Conservation (phyloP, 2,888 invertebrate species). For the Drosophila kambysellisi region DNA sequence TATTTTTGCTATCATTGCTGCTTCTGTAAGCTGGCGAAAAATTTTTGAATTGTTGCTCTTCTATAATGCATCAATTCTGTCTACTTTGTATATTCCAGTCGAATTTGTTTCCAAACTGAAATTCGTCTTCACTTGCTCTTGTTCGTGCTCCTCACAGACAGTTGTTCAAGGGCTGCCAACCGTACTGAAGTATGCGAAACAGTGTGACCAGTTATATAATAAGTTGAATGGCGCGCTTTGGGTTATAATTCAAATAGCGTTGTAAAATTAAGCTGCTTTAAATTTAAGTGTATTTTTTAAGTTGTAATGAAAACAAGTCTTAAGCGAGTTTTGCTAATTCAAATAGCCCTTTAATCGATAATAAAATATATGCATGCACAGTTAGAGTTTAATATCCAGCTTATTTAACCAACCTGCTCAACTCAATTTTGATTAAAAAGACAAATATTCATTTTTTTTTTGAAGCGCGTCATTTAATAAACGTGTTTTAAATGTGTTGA, state of each 20-base stretch:
- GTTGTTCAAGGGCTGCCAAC: conserved; percentile 16
- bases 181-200: neutral
- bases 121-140: neutral
- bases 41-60: neutral
- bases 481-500: conserved; percentile 32
- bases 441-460: conserved; percentile 16
- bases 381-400: too few relatives aligned
- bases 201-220: neutral
- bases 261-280: neutral
- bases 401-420: neutral
- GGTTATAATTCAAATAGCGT: neutral
- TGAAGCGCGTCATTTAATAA: conserved; percentile 65
- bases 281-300: neutral
- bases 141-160: conserved; percentile 11
- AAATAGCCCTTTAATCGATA: too few relatives aligned
- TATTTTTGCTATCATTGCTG: neutral
- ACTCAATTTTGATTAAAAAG: conserved; percentile 1
- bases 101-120: neutral
- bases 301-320: neutral
- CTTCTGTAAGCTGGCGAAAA: neutral
- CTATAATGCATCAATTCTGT: neutral
- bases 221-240: neutral
- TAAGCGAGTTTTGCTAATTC: neutral
- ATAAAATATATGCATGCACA: too few relatives aligned
- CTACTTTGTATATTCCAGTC: neutral